These are phyloP conservation scores for Dendrophyllia cribrosa DNA, from an alignment of 64 coral and sea anemone genomes.

Conservation along the genomic window DNA sequence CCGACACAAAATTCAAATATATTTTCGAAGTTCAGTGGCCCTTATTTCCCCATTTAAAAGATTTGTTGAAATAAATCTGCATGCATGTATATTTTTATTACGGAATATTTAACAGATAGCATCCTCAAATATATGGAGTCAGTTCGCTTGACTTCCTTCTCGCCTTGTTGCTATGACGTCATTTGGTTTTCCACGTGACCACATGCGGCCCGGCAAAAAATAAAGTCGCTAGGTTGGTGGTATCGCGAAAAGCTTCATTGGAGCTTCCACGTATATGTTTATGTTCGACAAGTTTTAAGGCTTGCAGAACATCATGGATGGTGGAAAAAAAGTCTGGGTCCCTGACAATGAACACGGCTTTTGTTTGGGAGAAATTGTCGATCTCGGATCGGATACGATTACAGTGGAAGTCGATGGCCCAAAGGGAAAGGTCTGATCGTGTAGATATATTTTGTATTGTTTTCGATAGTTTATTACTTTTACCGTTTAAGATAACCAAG, in stretches of 20 bases:
- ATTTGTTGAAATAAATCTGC: no score
- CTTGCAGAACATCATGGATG: slow-evolving; percentile 64
- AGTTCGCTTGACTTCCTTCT: no score
- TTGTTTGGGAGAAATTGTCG: slow-evolving; percentile 84
- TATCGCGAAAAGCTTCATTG: neutral
- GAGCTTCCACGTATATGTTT: neutral
- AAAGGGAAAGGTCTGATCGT: slow-evolving; percentile 21
- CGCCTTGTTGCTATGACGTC: slow-evolving; percentile 18
- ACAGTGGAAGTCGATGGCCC: slow-evolving; percentile 79
- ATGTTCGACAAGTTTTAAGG: neutral
- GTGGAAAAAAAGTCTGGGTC: slow-evolving; percentile 89
- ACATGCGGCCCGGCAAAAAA: slow-evolving; percentile 29
- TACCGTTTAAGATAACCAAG: neutral
- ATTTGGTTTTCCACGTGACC: slow-evolving; percentile 49
- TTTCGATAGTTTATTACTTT: neutral
- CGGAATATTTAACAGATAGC: no score
- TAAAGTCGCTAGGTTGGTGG: slow-evolving; percentile 33
- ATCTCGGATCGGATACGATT: slow-evolving; percentile 91
- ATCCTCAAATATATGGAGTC: no score
- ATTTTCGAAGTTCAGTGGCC: no score
- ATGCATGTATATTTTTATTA: no score
- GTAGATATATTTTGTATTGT: neutral
- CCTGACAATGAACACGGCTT: slow-evolving; percentile 94
- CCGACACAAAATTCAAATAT: no score
- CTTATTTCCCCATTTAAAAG: no score